Evolutionary conservation across 2,888 invertebrate genomes (phyloP), one percentile per base, ranked within the genome.

Genomic region (Lycia hirtaria): DNA sequence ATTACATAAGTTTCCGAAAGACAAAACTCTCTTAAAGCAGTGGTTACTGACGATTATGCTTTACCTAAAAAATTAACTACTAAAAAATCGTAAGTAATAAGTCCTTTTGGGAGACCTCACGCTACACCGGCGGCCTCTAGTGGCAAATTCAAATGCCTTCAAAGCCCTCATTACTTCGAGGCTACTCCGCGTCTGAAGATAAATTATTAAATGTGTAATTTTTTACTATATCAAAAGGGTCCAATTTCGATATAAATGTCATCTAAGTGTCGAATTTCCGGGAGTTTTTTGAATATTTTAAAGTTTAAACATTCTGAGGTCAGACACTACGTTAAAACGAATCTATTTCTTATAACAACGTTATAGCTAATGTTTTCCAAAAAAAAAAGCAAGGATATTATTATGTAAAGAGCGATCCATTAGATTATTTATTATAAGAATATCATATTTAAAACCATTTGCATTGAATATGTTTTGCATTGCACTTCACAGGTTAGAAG

Each of bases 391-490:
- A 40, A 40, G 22, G 22, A 22, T 26, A 14, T 24, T 7, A 22
- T 12, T 19, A 10, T 12, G 45, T 32, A 3, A 45, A 33, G 10
- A 33, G 20, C 12, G 24, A 9, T 12, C 32, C 17, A 41, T 17
- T 28, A 40, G 22, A 22, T 22, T 40, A 40, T 7, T n/a, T n/a
- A 22, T 26, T 41, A 7, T 26, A 26, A 26, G 26, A 15, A 15
- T 41, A 28, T 41, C 15, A 17, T 28, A 41, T 17, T 41, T 41
- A 41, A 3, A 26, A 10, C 20, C 14, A 12, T 30, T 32, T 48
- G 54, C 47, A 48, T 54, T 54, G 40, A 48, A 48, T 37, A 45
- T 6, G 26, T 45, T 41, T 47, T 48, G 40, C 40, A 53, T 47
- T 53, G 32, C 22, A 53, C 19, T 22, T 32, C 35, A 44, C n/a